phyloP scores from a whole-genome alignment of 2,113 vertebrate species.

The Tachycineta bicolor region DNA sequence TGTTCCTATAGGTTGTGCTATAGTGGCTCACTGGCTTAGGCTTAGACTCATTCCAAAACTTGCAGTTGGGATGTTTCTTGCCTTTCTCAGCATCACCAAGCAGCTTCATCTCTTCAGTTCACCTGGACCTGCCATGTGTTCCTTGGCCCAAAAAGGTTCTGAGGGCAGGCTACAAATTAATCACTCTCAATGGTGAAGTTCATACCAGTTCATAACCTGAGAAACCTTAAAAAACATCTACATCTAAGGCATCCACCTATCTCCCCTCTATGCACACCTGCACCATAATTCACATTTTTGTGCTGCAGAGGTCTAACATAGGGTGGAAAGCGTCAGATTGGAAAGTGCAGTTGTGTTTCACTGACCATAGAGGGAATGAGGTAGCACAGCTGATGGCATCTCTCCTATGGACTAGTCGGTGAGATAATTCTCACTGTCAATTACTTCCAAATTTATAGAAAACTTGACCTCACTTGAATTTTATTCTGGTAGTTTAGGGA shows the following conservation, averaged over 20 bases:
- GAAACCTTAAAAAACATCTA: neutral
- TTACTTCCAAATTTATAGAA: neutral
- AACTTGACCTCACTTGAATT: neutral
- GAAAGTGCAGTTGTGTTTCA: neutral
- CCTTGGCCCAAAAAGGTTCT: neutral
- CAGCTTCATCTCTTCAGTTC: neutral
- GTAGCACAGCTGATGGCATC: neutral
- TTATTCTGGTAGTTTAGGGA: neutral
- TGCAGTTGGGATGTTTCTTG: neutral
- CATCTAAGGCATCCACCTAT: neutral
- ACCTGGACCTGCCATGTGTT: neutral
- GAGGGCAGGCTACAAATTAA: neutral
- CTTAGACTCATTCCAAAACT: neutral
- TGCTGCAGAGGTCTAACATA: neutral
- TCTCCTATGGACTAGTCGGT: neutral
- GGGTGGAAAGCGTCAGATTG: neutral
- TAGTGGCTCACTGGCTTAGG: fast-evolving
- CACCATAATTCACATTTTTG: neutral
- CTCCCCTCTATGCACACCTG: neutral
- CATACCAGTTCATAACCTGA: neutral
- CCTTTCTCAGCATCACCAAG: neutral
- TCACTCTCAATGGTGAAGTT: neutral
- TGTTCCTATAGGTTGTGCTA: fast-evolving
- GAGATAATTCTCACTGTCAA: neutral
- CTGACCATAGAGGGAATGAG: neutral